Evolutionary conservation across 1,140 invertebrate genomes (phyloP), one percentile per base, ranked within the genome.

Genomic region (Drosophila lacteicornis): DNA sequence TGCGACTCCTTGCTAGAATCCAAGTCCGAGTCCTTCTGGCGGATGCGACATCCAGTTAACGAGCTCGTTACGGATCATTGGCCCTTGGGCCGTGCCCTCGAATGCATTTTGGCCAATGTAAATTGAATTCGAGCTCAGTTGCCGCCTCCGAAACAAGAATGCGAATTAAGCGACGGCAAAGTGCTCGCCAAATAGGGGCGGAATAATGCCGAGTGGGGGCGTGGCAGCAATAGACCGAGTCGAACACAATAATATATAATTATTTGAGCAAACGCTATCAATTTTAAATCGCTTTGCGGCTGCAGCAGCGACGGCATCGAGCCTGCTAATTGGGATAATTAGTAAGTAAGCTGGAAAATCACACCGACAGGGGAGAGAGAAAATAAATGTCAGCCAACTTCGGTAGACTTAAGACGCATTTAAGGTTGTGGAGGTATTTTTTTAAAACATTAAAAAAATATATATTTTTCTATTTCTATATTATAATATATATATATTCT

Each of bases 61-160:
- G 78, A 84, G 77, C 80, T 86, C 49, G 55, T 82, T 65, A 69
- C 80, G 67, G 33, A 75, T 69, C 82, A 86, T 87, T 86, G 80
- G 62, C 55, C 73, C 43, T 65, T 45, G 22, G 38, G 19, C 42
- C 69, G 15, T 30, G 57, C 46, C n/a, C 49, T 57, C 61, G 40
- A 62, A 55, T 60, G 65, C 68, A 77, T 58, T 57, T 73, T 57
- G 69, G 70, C 83, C 78, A 87, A 82, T 74, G 66, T 38, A 82
- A 87, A 86, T 87, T 76, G 80, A 76, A 87, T 69, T 69, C 62
- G 25, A 50, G 56, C 75, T 60, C 65, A 46, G 66, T 38, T 13
- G 47, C 67, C 63, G 68, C 68, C 58, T 58, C 57, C 40, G 43
- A 49, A 56, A 78, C 22, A 63, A 36, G 65, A 82, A 86, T 87